These are phyloP conservation scores for Tenthredo distinguenda DNA, from an alignment of 2,888 invertebrate genomes.

Conservation along the genomic window DNA sequence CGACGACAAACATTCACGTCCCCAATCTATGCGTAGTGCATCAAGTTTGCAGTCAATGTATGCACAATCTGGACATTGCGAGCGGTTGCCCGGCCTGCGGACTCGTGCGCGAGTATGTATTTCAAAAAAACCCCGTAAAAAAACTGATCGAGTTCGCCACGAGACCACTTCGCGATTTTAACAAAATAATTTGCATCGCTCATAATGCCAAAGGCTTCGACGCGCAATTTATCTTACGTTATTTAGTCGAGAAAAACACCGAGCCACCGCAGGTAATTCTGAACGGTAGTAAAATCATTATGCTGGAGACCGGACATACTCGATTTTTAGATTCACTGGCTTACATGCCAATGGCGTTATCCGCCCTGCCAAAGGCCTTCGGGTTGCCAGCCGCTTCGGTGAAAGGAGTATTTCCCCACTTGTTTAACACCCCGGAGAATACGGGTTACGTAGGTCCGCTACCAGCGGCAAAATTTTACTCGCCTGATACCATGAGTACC, in stretches of 20 bases:
- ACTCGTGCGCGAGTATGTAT: background rate
- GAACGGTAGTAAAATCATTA: slow-evolving; percentile 60
- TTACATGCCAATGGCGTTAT: slow-evolving; percentile 66
- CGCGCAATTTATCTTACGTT: slow-evolving; percentile 54
- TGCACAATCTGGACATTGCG: background rate
- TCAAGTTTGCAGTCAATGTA: background rate
- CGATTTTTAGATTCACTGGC: slow-evolving; percentile 64
- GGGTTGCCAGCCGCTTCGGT: slow-evolving; percentile 56
- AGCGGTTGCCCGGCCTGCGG: background rate
- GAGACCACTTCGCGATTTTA: background rate
- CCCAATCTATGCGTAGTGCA: slow-evolving; percentile 59
- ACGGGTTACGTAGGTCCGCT: slow-evolving; percentile 57
- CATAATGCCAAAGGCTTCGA: slow-evolving; percentile 56
- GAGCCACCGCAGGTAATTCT: slow-evolving; percentile 59
- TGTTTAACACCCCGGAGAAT: slow-evolving; percentile 60
- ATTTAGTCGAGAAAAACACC: slow-evolving; percentile 50
- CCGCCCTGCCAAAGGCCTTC: slow-evolving; percentile 64
- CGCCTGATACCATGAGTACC: slow-evolving; percentile 48
- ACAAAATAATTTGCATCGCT: slow-evolving; percentile 44
- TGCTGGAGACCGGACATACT: slow-evolving; percentile 54
- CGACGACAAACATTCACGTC: slow-evolving; percentile 48
- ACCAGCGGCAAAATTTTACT: slow-evolving; percentile 55
- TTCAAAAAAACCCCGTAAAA: background rate
- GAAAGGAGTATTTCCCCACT: slow-evolving; percentile 62
- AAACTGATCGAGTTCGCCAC: slow-evolving; percentile 5